Conservation (phyloP, 2,797 vertebrate species). For the Cryptoprocta ferox region DNA sequence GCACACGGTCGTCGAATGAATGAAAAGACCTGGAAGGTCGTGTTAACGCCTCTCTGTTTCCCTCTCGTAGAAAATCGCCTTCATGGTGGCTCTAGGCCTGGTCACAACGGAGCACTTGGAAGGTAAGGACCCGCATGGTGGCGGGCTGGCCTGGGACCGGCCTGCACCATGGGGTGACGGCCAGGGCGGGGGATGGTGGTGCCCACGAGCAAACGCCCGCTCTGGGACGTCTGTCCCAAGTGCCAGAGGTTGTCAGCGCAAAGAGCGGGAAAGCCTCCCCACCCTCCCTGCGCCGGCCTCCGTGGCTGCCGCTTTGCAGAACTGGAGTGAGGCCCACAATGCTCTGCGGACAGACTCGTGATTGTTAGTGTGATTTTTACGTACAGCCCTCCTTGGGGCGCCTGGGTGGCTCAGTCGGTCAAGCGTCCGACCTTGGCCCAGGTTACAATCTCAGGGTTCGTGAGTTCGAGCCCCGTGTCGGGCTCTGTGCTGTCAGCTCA, state of each 20-base stretch:
- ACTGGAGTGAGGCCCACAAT: accelerated
- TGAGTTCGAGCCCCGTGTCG: too few relatives aligned
- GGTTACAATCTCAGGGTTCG: too few relatives aligned
- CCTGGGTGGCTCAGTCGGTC: too few relatives aligned
- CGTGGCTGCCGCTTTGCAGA: accelerated
- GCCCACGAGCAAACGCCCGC: neutral
- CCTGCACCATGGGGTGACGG: neutral
- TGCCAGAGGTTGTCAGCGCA: too few relatives aligned
- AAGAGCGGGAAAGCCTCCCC: accelerated
- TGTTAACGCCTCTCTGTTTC: neutral
- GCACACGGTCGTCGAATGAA: accelerated
- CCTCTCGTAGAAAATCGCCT: conserved; percentile 95
- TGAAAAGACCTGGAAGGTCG: accelerated
- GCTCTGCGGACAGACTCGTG: neutral
- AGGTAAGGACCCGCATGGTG: conserved; percentile 87
- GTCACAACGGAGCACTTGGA: conserved; percentile 97
- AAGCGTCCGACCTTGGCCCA: too few relatives aligned
- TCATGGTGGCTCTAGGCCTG: conserved; percentile 98
- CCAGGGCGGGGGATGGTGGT: neutral
- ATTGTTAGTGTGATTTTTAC: neutral
- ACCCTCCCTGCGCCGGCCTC: neutral
- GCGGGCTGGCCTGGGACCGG: neutral
- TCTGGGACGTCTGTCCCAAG: neutral
- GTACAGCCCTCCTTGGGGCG: neutral
- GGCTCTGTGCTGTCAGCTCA: too few relatives aligned